phyloP scores from a whole-genome alignment of 2,888 invertebrate genomes.

The Disparrhopalites patrizii region DNA sequence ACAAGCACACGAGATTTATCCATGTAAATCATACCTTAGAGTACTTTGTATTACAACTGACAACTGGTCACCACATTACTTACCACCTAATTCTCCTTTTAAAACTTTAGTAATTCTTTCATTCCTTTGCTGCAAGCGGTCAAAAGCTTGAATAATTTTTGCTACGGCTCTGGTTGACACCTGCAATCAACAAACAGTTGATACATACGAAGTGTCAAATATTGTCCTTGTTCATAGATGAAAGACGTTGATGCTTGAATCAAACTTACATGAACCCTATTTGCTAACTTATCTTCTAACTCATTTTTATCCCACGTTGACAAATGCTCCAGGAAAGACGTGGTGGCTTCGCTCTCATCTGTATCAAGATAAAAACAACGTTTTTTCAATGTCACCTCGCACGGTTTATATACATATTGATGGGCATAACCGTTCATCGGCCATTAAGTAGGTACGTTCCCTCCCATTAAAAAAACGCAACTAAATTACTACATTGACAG shows the following conservation, averaged over 20 bases:
- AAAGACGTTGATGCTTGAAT: too few species aligned
- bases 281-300: constrained; percentile 89
- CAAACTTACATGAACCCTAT: constrained; percentile 75
- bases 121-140: constrained; percentile 90
- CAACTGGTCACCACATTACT: constrained; percentile 3
- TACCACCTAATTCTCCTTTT: constrained; percentile 72
- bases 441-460: too few species aligned
- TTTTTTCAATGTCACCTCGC: too few species aligned
- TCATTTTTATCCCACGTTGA: constrained; percentile 99
- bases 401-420: too few species aligned
- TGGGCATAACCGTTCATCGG: too few species aligned
- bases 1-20: not conserved
- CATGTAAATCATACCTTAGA: not conserved
- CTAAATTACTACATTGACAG: too few species aligned
- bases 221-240: not conserved
- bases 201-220: not conserved
- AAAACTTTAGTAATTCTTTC: constrained; percentile 87
- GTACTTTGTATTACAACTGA: not conserved
- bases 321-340: constrained; percentile 88
- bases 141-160: constrained; percentile 94
- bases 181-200: constrained; percentile 20
- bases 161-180: constrained; percentile 95
- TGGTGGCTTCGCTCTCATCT: constrained; percentile 96
- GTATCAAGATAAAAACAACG: too few species aligned
- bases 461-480: too few species aligned